Conservation (phyloP, 2,888 invertebrate genomes). For the Polydrusus pterygomalis region DNA sequence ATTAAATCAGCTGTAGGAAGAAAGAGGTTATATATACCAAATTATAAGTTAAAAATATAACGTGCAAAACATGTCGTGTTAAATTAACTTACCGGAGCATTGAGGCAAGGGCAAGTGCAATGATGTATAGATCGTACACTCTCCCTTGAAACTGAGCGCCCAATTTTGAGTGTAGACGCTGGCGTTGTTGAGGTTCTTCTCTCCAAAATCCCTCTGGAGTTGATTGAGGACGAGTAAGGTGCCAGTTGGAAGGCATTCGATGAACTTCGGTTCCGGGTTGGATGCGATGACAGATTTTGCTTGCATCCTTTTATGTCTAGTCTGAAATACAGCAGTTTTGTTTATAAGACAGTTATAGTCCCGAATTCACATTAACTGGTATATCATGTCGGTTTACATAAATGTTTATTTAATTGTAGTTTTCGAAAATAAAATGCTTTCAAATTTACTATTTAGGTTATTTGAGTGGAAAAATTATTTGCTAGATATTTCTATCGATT, state of each 20-base stretch:
- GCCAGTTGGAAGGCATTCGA: conserved; percentile 80
- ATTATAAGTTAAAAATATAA: conserved; percentile 8
- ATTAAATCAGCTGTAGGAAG: conserved; percentile 10
- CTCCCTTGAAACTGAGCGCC: conserved; percentile 89
- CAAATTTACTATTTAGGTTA: no score
- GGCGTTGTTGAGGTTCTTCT: conserved; percentile 88
- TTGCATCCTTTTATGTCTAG: conserved; percentile 73
- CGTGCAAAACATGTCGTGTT: conserved; percentile 27
- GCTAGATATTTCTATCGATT: no score
- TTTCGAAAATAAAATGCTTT: no score
- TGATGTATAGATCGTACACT: conserved; percentile 85
- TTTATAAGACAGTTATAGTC: not conserved
- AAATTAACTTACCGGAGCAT: conserved; percentile 69
- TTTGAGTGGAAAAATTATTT: no score
- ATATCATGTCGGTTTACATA: no score
- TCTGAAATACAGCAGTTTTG: conserved; percentile 59
- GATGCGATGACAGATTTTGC: conserved; percentile 70
- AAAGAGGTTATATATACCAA: conserved; percentile 13
- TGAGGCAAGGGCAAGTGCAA: conserved; percentile 77
- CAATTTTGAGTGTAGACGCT: conserved; percentile 83
- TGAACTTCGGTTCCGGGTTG: conserved; percentile 76
- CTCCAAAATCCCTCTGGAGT: conserved; percentile 75
- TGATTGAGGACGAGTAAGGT: conserved; percentile 75
- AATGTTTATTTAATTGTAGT: no score
- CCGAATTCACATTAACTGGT: not conserved